phyloP scores from a whole-genome alignment of 2,797 vertebrate species.

The Urosaurus nigricauda region DNA sequence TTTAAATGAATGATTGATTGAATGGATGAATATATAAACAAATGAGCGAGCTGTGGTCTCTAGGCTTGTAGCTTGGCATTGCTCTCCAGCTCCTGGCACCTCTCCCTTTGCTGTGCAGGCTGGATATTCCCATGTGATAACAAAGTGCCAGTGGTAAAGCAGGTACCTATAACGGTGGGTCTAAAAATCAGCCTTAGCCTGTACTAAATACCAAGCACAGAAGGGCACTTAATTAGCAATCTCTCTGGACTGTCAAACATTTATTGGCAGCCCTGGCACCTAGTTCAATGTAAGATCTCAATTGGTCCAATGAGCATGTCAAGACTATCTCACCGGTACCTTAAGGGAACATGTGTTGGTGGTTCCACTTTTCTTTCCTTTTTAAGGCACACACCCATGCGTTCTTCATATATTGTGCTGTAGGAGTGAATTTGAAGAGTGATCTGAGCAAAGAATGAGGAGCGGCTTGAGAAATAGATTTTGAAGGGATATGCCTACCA shows the following conservation, averaged over 20 bases:
- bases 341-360: not conserved
- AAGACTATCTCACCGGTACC: not conserved
- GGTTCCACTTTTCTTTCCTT: slow-evolving; percentile 19
- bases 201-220: not conserved
- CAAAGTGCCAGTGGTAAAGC: not conserved
- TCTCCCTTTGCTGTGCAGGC: not conserved
- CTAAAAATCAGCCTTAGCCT: not conserved
- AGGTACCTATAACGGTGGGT: not conserved
- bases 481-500: slow-evolving; percentile 28
- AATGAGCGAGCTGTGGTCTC: not conserved
- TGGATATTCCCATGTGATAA: not conserved
- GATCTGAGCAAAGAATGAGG: slow-evolving; percentile 14
- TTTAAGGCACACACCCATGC: slow-evolving; percentile 21
- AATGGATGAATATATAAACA: too few relatives aligned
- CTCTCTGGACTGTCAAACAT: not conserved
- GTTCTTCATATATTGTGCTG: not conserved
- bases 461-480: slow-evolving; percentile 43
- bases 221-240: not conserved
- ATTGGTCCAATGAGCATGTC: slow-evolving; percentile 16
- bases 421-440: slow-evolving; percentile 32
- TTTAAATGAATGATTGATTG: too few relatives aligned
- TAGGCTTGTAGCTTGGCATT: not conserved
- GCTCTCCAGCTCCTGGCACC: not conserved
- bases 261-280: not conserved
- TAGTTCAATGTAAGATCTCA: not conserved